Evolutionary conservation across 2,888 invertebrate species (phyloP).

Genomic region (Lucinisca nassula): DNA sequence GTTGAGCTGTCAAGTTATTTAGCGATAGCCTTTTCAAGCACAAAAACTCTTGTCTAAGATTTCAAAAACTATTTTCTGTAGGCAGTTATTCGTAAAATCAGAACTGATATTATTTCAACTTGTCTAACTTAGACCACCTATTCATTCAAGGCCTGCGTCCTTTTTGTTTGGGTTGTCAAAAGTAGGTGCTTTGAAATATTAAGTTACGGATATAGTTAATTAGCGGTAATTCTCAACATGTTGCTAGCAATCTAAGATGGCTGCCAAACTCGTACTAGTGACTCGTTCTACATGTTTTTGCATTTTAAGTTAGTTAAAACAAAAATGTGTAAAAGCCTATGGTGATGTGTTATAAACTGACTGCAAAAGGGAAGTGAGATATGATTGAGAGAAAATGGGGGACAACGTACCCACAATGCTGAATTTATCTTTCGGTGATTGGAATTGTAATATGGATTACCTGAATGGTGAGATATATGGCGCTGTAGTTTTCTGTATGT

Average conservation of each 20-base stretch:
- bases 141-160: background rate
- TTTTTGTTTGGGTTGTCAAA: conserved; percentile 49
- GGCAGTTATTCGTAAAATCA: conserved; percentile 63
- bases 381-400: background rate
- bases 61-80: conserved; percentile 62
- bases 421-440: background rate
- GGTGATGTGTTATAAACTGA: too few species aligned
- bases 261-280: background rate
- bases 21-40: conserved; percentile 52
- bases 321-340: too few species aligned
- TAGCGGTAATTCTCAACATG: conserved; percentile 51
- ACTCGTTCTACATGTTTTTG: background rate
- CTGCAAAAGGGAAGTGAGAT: background rate
- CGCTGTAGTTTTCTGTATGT: background rate
- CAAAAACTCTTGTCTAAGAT: conserved; percentile 54
- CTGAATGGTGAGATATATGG: background rate
- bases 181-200: conserved; percentile 46
- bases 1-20: conserved; percentile 55
- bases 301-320: background rate
- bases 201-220: conserved; percentile 57
- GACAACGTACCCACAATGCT: background rate
- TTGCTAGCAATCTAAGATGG: background rate
- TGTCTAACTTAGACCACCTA: background rate
- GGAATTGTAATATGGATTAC: background rate
- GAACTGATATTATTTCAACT: conserved; percentile 66